phyloP scores from a whole-genome alignment of 1,140 invertebrate species.

The Lithobius niger region DNA sequence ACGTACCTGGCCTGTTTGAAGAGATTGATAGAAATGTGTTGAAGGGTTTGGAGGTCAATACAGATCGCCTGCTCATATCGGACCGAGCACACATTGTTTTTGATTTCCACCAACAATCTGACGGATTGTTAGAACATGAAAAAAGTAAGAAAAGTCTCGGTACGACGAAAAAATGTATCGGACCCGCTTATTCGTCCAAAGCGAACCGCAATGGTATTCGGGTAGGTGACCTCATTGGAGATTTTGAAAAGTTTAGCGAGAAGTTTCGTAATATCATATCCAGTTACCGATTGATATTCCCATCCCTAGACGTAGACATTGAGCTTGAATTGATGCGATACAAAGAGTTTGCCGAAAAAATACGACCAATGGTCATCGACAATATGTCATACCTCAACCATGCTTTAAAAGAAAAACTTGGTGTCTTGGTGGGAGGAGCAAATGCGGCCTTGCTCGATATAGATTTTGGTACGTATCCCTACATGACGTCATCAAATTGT shows the following conservation, averaged over 20 bases:
- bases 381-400: constrained; percentile 82
- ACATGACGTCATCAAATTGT: constrained; percentile 98
- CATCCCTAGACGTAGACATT: constrained; percentile 68
- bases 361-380: constrained; percentile 78
- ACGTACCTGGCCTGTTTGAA: constrained; percentile 88
- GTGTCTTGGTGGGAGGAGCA: constrained; percentile 82
- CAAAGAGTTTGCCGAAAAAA: constrained; percentile 58
- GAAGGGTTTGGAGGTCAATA: constrained; percentile 73
- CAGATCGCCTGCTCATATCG: constrained; percentile 79
- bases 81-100: constrained; percentile 81
- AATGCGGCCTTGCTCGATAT: constrained; percentile 96
- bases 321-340: constrained; percentile 68
- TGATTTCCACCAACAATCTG: constrained; percentile 58
- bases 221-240: constrained; percentile 82
- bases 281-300: constrained; percentile 76
- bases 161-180: constrained; percentile 98
- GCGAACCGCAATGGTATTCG: constrained; percentile 84
- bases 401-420: constrained; percentile 40
- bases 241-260: constrained; percentile 73
- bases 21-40: constrained; percentile 85
- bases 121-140: constrained; percentile 86
- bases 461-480: constrained; percentile 98
- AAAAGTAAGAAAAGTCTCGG: constrained; percentile 54
- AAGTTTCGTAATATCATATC: constrained; percentile 74
- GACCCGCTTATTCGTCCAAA: constrained; percentile 93